phyloP scores from a whole-genome alignment of 2,888 invertebrate genomes.

The Alsophila aescularia region DNA sequence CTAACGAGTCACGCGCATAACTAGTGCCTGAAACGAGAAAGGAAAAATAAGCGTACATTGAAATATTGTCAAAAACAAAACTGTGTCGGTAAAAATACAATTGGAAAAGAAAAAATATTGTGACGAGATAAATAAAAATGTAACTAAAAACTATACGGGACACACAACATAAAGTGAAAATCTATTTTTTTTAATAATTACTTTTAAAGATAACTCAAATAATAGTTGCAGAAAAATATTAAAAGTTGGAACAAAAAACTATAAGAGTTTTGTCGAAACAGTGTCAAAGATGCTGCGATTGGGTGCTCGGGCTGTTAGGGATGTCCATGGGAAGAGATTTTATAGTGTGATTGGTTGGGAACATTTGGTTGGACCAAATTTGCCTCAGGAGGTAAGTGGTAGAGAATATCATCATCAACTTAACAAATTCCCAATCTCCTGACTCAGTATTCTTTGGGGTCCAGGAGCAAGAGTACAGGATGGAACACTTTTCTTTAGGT shows the following conservation, averaged over 20 bases:
- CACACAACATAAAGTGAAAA: too few relatives aligned
- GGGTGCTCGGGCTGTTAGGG: conserved; percentile 46
- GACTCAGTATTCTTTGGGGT: too few relatives aligned
- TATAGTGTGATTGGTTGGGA: conserved; percentile 60
- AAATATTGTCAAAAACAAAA: not conserved
- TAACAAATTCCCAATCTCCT: too few relatives aligned
- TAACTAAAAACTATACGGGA: too few relatives aligned
- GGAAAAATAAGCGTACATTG: conserved; percentile 2
- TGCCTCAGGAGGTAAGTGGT: conserved; percentile 48
- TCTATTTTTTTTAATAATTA: too few relatives aligned
- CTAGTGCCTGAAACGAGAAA: conserved; percentile 7
- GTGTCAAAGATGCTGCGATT: conserved; percentile 60
- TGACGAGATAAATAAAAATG: too few relatives aligned
- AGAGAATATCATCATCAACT: not conserved
- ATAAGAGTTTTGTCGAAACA: conserved; percentile 3
- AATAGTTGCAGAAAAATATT: not conserved
- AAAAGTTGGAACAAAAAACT: not conserved
- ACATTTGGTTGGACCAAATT: conserved; percentile 36
- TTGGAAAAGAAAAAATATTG: not conserved
- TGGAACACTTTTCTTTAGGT: too few relatives aligned
- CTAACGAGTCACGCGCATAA: conserved; percentile 18
- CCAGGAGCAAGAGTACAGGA: too few relatives aligned
- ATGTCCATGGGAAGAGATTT: conserved; percentile 53
- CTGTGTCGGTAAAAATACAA: not conserved
- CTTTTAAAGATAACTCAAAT: too few relatives aligned